These are phyloP conservation scores for Caranx melampygus DNA, from an alignment of 2,113 vertebrate species.

Conservation along the genomic window DNA sequence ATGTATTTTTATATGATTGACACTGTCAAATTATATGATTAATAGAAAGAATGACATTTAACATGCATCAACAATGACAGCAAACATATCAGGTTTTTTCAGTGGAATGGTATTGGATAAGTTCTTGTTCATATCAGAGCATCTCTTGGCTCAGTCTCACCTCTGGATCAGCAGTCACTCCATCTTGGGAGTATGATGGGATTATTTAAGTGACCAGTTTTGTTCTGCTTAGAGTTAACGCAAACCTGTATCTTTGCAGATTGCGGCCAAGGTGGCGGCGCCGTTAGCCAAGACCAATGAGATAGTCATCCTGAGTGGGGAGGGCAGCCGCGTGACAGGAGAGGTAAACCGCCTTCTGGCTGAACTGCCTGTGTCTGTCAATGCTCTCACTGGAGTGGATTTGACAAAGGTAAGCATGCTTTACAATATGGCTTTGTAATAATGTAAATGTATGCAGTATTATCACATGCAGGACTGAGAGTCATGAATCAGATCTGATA, in stretches of 20 bases:
- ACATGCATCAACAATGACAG: no score
- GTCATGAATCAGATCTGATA: no score
- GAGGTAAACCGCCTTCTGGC: conserved; percentile 92
- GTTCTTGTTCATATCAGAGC: no score
- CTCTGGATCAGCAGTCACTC: neutral
- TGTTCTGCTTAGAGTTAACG: conserved; percentile 10
- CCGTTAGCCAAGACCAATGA: conserved; percentile 92
- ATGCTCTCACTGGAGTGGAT: conserved; percentile 93
- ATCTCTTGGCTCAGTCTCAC: neutral
- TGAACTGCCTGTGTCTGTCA: conserved; percentile 90
- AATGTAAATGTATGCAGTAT: neutral
- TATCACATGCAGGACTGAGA: no score
- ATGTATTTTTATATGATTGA: no score
- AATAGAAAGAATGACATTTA: no score
- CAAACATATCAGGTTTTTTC: no score
- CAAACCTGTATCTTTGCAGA: conserved; percentile 78
- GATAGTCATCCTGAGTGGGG: conserved; percentile 92
- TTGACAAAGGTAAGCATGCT: conserved; percentile 87
- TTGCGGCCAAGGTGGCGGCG: conserved; percentile 90
- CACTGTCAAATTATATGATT: no score
- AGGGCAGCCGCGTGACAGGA: conserved; percentile 81
- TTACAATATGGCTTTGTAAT: neutral
- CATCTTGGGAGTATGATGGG: neutral
- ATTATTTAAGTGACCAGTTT: neutral
- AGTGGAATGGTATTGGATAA: no score